Percentiles rank a stretch among this genome's conserved stretches.
These are phyloP conservation scores for Platerodrilus igneus DNA, from an alignment of 2,888 invertebrate genomes.

Conservation along the genomic window DNA sequence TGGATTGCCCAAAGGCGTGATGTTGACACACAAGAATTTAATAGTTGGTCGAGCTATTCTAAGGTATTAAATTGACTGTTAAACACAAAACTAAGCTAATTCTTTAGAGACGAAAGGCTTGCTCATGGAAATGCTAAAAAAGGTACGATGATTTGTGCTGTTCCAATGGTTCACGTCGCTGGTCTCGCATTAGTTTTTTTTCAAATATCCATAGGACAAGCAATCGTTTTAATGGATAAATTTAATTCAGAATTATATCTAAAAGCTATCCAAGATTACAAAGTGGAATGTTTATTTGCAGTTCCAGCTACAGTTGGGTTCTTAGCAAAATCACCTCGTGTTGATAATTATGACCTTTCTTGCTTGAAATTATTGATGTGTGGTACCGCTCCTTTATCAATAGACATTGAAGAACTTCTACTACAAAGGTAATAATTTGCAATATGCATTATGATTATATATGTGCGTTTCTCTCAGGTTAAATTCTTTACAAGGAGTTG, in stretches of 20 bases:
- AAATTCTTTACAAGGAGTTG: constrained; percentile 54
- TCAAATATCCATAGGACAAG: constrained; percentile 26
- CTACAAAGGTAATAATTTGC: constrained; percentile 14
- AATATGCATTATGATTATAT: constrained; percentile 1
- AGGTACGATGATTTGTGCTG: too few relatives aligned
- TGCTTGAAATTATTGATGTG: constrained; percentile 61
- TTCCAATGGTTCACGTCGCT: constrained; percentile 36
- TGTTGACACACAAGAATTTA: constrained; percentile 58
- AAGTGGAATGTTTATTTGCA: constrained; percentile 30
- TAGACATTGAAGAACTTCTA: constrained; percentile 51
- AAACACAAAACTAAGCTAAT: not conserved
- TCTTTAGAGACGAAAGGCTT: constrained; percentile 27
- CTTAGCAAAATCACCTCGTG: constrained; percentile 70
- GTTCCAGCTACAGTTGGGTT: constrained; percentile 59
- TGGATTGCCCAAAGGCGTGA: constrained; percentile 65
- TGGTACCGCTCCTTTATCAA: constrained; percentile 71
- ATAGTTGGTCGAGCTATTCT: constrained; percentile 13
- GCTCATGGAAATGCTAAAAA: too few relatives aligned
- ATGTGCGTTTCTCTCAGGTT: constrained; percentile 30
- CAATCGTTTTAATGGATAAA: constrained; percentile 36
- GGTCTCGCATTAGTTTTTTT: constrained; percentile 31
- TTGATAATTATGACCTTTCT: constrained; percentile 65
- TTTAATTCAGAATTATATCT: constrained; percentile 68
- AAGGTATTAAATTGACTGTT: constrained; percentile 8
- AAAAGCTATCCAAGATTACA: constrained; percentile 44